These are phyloP conservation scores for Oreocharis arfaki DNA, from an alignment of 2,113 vertebrate species.

Conservation along the genomic window DNA sequence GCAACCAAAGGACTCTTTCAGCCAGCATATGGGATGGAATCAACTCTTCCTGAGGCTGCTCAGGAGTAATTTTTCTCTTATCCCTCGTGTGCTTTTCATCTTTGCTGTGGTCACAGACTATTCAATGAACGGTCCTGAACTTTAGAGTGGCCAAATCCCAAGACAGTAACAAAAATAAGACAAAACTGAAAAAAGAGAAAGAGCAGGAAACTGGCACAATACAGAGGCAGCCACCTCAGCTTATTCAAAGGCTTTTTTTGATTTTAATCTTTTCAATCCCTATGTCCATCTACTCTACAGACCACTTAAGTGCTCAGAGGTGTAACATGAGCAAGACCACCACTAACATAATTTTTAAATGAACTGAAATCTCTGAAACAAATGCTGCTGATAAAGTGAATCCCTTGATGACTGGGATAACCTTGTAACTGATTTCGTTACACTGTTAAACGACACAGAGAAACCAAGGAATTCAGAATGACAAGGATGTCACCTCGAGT, in stretches of 20 bases:
- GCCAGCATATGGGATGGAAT: background rate
- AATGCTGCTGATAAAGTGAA: background rate
- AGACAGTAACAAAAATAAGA: background rate
- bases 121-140: background rate
- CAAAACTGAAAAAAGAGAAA: background rate
- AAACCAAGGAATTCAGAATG: background rate
- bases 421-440: background rate
- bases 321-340: background rate
- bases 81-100: background rate
- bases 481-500: fast-evolving
- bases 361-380: background rate
- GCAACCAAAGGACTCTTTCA: background rate
- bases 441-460: background rate
- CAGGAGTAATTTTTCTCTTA: background rate
- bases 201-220: background rate
- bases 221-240: background rate
- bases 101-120: background rate
- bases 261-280: background rate
- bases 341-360: background rate
- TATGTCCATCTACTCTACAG: background rate
- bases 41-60: background rate
- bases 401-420: background rate
- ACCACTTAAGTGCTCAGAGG: background rate
- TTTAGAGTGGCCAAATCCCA: background rate
- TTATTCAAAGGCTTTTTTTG: background rate